Base-by-base conservation (phyloP, 2,888 invertebrate species). In the Drosophila atripex region DNA sequence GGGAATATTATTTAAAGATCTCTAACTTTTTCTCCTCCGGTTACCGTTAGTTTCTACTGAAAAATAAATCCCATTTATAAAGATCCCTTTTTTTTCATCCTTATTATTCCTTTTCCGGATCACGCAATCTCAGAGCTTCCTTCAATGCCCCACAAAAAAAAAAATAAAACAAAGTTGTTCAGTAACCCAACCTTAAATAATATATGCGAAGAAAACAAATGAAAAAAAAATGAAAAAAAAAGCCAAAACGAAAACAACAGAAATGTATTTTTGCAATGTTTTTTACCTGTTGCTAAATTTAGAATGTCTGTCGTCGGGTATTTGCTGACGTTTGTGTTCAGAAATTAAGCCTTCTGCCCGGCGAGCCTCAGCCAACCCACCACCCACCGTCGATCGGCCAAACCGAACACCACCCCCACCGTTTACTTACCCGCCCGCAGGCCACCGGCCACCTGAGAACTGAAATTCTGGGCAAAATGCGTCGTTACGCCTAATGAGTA, bases 401-500 rank as follows among this genome's bases (percentile, higher is more conserved):
- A n/a, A n/a, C n/a, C n/a, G n/a, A n/a, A n/a, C n/a, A 43, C 46
- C 54, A 28, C 21, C 3, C 45, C 32, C 14, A 25, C 21, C n/a
- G n/a, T 43, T 25, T 41, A 41, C 41, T 41, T 41, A 52, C 61
- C 43, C 41, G 45, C 68, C 41, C 46, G 46, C 56, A 21, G 49
- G 51, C 56, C 57, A 23, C 16, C 45, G 4, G 18, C 46, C 21
- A 30, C 18, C 47, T 28, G 49, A 52, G 53, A 54, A 51, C 49
- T 9, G 41, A 46, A 58, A 54, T 53, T 72, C 65, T 66, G 54
- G 68, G 68, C 84, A 79, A 86, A 86, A 88, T 88, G 76, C 87
- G 85, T 86, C 74, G 80, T 86, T 84, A 85, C 79, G 77, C 45
- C 77, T 78, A 88, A 86, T 87, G 87, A 88, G 80, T 79, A 86